Conservation (phyloP, 2,113 vertebrate species). For the Chrysochloris asiatica region DNA sequence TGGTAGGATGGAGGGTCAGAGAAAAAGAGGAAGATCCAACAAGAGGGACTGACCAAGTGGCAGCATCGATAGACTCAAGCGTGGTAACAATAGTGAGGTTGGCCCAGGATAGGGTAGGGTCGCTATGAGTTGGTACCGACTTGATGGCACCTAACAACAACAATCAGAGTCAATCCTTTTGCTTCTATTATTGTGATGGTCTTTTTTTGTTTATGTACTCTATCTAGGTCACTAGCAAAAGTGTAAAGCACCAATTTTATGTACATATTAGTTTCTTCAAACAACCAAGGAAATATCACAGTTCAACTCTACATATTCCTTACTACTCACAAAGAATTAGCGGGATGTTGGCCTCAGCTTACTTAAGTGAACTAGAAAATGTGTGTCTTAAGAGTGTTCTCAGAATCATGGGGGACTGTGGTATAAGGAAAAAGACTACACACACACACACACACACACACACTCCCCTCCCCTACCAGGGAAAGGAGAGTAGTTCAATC, state of each 20-base stretch:
- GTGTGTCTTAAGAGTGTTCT: not conserved
- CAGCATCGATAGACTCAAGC: no score
- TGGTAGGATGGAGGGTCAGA: no score
- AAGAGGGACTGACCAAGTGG: no score
- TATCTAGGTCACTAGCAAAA: not conserved
- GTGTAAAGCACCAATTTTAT: not conserved
- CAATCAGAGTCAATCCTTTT: not conserved
- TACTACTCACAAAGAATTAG: not conserved
- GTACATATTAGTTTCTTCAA: not conserved
- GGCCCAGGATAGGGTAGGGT: no score
- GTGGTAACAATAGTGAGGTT: no score
- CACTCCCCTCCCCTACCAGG: accelerated
- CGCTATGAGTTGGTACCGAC: no score
- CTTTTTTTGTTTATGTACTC: not conserved
- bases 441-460: no score
- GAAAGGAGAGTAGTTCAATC: not conserved
- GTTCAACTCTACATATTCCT: not conserved
- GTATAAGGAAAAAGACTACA: not conserved
- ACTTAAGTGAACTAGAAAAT: not conserved
- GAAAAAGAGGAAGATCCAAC: no score
- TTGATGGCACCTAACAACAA: no score
- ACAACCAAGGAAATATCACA: slow-evolving; percentile 19
- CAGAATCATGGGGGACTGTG: not conserved
- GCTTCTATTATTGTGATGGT: no score
- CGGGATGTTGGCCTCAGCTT: not conserved